Evolutionary conservation across 2,113 vertebrate species (phyloP).

Genomic region (Australoheros scitulus): DNA sequence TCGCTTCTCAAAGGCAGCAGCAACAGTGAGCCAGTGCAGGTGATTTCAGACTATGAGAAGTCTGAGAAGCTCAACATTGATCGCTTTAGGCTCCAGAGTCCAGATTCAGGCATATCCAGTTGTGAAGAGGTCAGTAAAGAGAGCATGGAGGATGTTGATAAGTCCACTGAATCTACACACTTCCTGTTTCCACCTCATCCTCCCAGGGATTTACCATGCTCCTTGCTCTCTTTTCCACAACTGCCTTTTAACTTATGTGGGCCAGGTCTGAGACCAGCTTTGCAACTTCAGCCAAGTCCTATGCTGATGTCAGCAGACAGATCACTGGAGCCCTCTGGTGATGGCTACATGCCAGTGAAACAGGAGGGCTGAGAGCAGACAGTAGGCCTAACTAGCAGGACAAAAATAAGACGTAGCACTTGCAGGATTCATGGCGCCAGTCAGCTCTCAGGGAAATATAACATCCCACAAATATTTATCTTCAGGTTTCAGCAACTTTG

Average conservation of each 20-base stretch:
- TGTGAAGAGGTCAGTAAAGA: conserved; percentile 63
- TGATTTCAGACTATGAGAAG: conserved; percentile 59
- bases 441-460: not conserved
- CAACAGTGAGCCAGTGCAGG: not conserved
- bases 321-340: conserved; percentile 44
- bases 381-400: not conserved
- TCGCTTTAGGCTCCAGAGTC: conserved; percentile 43
- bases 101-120: conserved; percentile 66
- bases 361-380: conserved; percentile 20
- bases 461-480: not conserved
- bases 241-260: not conserved
- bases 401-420: not conserved
- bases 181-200: not conserved
- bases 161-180: conserved; percentile 5
- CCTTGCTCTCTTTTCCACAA: not conserved
- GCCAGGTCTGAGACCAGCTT: not conserved
- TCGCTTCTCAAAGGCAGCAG: not conserved
- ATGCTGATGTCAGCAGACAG: not conserved
- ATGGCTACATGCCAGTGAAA: conserved; percentile 65
- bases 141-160: conserved; percentile 23
- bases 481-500: not conserved
- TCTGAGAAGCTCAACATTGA: conserved; percentile 33
- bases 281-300: not conserved
- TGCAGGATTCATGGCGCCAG: not conserved
- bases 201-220: not conserved